Conservation (phyloP, 1,140 invertebrate species). For the Phymastichus coffea region DNA sequence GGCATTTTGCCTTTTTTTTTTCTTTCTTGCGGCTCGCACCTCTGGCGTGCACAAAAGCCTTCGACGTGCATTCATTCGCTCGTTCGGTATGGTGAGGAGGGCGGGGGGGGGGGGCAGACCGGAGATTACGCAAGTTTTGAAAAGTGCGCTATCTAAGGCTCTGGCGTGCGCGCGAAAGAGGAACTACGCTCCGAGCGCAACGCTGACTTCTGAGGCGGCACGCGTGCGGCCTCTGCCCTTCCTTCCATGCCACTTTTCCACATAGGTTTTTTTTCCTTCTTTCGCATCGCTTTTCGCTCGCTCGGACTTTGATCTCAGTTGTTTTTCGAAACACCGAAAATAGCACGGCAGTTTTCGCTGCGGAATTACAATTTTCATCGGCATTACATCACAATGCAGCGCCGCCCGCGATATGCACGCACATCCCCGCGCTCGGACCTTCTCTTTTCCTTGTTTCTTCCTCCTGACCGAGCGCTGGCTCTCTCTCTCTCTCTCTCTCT, state of each 20-base stretch:
- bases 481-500: neutral
- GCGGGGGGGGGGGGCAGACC: too few species aligned
- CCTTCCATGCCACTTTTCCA: too few species aligned
- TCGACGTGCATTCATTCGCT: too few species aligned
- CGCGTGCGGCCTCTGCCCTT: constrained; percentile 4
- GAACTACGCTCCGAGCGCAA: constrained; percentile 50
- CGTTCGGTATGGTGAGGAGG: too few species aligned
- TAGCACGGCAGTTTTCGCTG: constrained; percentile 25
- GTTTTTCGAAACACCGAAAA: neutral
- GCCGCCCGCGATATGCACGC: constrained; percentile 48
- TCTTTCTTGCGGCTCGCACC: too few species aligned
- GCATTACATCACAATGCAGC: constrained; percentile 55
- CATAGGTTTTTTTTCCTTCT: too few species aligned
- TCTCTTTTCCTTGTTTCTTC: constrained; percentile 39
- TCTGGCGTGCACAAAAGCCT: too few species aligned
- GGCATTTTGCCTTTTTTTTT: too few species aligned
- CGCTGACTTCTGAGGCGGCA: neutral
- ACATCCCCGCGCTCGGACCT: constrained; percentile 44
- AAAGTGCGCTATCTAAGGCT: constrained; percentile 44
- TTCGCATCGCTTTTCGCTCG: constrained; percentile 6
- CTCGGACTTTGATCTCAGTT: neutral
- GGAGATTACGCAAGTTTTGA: constrained; percentile 47
- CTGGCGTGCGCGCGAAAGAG: constrained; percentile 29
- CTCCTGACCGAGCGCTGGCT: constrained; percentile 14
- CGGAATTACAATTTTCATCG: constrained; percentile 52